Conservation (phyloP, 2,888 invertebrate genomes). For the Agrochola litura region DNA sequence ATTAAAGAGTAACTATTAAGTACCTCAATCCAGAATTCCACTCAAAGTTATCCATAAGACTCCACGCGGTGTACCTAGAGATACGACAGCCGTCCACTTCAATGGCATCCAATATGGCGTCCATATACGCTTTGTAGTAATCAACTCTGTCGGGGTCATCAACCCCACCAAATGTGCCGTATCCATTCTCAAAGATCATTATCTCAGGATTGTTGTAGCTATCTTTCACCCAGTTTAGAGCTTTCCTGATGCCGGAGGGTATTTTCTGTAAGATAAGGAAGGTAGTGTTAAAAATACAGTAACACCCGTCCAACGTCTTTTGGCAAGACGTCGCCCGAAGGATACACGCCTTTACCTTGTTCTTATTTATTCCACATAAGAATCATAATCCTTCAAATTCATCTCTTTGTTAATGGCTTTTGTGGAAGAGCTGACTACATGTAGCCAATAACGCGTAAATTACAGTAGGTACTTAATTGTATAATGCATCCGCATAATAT, state of each 20-base stretch:
- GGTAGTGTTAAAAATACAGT: background rate
- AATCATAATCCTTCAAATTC: too few relatives aligned
- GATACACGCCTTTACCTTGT: background rate
- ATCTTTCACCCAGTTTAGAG: slow-evolving; percentile 90
- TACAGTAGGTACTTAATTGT: too few relatives aligned
- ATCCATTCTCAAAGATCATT: slow-evolving; percentile 91
- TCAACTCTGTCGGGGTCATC: slow-evolving; percentile 81
- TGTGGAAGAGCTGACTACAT: too few relatives aligned
- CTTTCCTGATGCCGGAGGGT: slow-evolving; percentile 88
- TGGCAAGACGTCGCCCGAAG: background rate
- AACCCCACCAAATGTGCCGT: slow-evolving; percentile 81
- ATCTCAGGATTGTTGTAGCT: slow-evolving; percentile 89
- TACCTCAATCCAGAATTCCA: slow-evolving; percentile 77
- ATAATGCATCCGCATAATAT: too few relatives aligned
- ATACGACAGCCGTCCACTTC: slow-evolving; percentile 79
- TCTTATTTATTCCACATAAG: background rate
- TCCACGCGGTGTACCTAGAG: slow-evolving; percentile 80
- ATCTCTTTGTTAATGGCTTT: background rate
- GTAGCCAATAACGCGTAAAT: too few relatives aligned
- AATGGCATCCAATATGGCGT: slow-evolving; percentile 77
- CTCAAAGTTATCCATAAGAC: slow-evolving; percentile 85
- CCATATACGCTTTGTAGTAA: slow-evolving; percentile 79
- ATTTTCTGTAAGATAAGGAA: slow-evolving; percentile 69
- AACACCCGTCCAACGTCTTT: background rate
- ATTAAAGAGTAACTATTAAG: background rate